Base-by-base conservation (phyloP, 2,797 vertebrate species). In the Cynopterus sphinx region DNA sequence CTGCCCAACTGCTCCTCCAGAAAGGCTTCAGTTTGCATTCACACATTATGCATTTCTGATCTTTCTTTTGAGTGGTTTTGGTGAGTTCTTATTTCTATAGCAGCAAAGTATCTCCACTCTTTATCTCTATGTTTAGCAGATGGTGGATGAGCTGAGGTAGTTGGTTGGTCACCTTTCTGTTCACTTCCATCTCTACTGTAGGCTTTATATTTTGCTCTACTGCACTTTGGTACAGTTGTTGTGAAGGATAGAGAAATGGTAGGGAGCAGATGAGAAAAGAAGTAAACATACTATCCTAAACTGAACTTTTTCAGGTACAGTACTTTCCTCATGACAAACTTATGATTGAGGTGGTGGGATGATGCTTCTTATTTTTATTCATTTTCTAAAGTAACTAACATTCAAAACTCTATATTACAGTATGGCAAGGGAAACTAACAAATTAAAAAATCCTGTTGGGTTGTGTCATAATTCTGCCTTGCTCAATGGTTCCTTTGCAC, bases 381-480 rank as follows among this genome's bases (percentile, higher is more conserved):
- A 65, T 85, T 91, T 92, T 87, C 70, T 21, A 8, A 39, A 41
- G 41, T 33, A 39, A 43, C 4, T 24, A 28, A 39, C n/a, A 65
- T 39, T 88, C 63, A 59, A 12, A 75, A 49, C 9, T 71, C 70
- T 67, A 17, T 19, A 33, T 68, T 53, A 33, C 21, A 33, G 31
- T 51, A 19, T 53, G 5, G 65, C 49, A 51, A 91, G 67, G 65
- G 9, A 57, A 61, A 59, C 10, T 39, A 61, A 63, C 5, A 49
- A 24, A 51, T 65, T 49, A 59, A 91, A 21, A 78, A 49, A 31
- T 12, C 33, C 5, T 10, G 9, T 16, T 36, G 26, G 43, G 90
- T 95, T 87, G 91, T 97, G 95, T 93, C 95, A 84, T 39, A 92
- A 82, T 93, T 96, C 89, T 97, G 41, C 83, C 90, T 90, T 96